These are phyloP conservation scores for Marisa cornuarietis DNA, from an alignment of 1,140 invertebrate species.

Conservation along the genomic window DNA sequence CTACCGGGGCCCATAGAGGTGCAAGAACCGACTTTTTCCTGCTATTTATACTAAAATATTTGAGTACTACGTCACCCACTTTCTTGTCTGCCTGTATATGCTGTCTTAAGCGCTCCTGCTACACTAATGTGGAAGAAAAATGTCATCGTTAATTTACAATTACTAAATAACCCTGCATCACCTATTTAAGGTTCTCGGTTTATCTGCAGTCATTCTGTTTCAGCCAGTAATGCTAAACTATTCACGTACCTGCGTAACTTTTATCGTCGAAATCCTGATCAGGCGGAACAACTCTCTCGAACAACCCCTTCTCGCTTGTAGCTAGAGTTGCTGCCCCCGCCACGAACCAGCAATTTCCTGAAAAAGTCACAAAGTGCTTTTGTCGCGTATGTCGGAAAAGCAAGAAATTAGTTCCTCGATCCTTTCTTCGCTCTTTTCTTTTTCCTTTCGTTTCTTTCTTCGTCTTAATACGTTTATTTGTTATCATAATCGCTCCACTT, in stretches of 20 bases:
- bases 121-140: not conserved
- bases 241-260: conserved; percentile 27
- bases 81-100: too few relatives aligned
- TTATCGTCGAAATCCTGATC: conserved; percentile 52
- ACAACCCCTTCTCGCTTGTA: conserved; percentile 36
- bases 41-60: too few relatives aligned
- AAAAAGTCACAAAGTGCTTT: not conserved
- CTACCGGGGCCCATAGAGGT: too few relatives aligned
- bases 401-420: too few relatives aligned
- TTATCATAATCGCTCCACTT: too few relatives aligned
- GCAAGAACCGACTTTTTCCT: too few relatives aligned
- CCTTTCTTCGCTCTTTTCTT: too few relatives aligned
- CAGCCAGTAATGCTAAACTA: not conserved
- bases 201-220: too few relatives aligned
- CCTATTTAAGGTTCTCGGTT: not conserved
- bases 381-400: not conserved
- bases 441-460: not conserved
- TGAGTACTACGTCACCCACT: too few relatives aligned
- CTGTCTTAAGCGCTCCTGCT: too few relatives aligned
- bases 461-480: too few relatives aligned
- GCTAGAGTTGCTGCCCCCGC: conserved; percentile 48
- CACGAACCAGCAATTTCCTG: conserved; percentile 58
- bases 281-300: conserved; percentile 46
- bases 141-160: not conserved
- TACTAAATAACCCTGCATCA: not conserved